Percentiles rank a stretch among this genome's conserved stretches.
Conservation (phyloP, 2,888 invertebrate species). For the Seira musarum region DNA sequence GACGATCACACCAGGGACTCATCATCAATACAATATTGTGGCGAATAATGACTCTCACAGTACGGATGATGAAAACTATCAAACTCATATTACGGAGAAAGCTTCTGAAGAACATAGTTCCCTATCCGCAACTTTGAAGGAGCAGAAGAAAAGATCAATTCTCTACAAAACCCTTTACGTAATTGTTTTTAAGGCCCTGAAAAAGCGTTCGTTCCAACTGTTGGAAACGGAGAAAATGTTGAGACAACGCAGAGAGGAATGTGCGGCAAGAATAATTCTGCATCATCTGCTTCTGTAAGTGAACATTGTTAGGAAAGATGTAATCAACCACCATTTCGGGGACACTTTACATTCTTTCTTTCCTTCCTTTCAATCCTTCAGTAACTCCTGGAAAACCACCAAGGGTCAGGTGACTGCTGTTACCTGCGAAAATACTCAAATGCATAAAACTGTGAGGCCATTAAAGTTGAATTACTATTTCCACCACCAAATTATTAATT, state of each 20-base stretch:
- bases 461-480: too few species aligned
- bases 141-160: slow-evolving; percentile 16
- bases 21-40: too few species aligned
- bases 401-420: slow-evolving; percentile 40
- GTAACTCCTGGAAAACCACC: slow-evolving; percentile 42
- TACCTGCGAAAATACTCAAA: slow-evolving; percentile 36
- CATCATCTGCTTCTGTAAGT: slow-evolving; percentile 57
- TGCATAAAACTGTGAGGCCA: slow-evolving; percentile 50
- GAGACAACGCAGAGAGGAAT: slow-evolving; percentile 29
- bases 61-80: too few species aligned
- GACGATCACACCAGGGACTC: too few species aligned
- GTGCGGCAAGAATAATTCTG: slow-evolving; percentile 51
- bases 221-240: slow-evolving; percentile 23
- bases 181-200: slow-evolving; percentile 35
- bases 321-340: too few species aligned
- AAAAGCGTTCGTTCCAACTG: slow-evolving; percentile 5
- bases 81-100: neutral
- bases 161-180: slow-evolving; percentile 26
- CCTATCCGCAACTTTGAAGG: slow-evolving; percentile 23
- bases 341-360: too few species aligned
- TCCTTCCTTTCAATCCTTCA: too few species aligned
- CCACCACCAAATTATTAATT: neutral
- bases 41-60: too few species aligned
- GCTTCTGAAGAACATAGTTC: slow-evolving; percentile 1
- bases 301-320: too few species aligned